Evolutionary conservation across 2,113 vertebrate genomes (phyloP).

Genomic region (Galbula dea): DNA sequence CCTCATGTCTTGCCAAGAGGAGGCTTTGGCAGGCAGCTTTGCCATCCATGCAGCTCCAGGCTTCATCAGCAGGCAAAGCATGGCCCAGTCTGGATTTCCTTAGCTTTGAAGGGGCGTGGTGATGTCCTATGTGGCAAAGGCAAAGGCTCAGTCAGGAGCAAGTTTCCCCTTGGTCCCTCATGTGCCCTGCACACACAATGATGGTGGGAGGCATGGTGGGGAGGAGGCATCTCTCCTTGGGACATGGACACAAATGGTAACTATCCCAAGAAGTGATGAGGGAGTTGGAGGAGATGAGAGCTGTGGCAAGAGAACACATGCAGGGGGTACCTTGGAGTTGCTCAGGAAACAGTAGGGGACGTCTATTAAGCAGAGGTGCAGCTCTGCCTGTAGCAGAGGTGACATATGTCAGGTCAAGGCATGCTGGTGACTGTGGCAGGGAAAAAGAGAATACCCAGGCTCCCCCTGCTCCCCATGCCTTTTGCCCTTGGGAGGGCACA

Average conservation of each 20-base stretch:
- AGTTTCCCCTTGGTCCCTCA: neutral
- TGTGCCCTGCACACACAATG: fast-evolving
- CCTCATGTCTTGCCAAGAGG: neutral
- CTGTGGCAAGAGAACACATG: fast-evolving
- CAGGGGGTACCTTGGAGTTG: neutral
- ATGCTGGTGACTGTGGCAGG: neutral
- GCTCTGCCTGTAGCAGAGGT: neutral
- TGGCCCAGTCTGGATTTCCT: neutral
- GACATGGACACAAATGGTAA: fast-evolving
- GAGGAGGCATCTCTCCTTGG: neutral
- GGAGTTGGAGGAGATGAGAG: fast-evolving
- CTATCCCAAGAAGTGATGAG: neutral
- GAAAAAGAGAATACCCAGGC: fast-evolving
- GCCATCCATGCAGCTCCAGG: neutral
- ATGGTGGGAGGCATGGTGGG: fast-evolving
- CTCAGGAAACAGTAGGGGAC: neutral
- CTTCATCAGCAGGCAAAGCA: neutral
- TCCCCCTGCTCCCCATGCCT: neutral
- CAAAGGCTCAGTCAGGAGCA: neutral
- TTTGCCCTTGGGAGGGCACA: fast-evolving
- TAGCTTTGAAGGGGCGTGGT: fast-evolving
- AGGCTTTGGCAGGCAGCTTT: neutral
- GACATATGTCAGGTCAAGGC: fast-evolving
- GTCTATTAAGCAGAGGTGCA: neutral
- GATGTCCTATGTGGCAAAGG: neutral